Base-by-base conservation (phyloP, 2,888 invertebrate genomes). In the Frankliniella intonsa region DNA sequence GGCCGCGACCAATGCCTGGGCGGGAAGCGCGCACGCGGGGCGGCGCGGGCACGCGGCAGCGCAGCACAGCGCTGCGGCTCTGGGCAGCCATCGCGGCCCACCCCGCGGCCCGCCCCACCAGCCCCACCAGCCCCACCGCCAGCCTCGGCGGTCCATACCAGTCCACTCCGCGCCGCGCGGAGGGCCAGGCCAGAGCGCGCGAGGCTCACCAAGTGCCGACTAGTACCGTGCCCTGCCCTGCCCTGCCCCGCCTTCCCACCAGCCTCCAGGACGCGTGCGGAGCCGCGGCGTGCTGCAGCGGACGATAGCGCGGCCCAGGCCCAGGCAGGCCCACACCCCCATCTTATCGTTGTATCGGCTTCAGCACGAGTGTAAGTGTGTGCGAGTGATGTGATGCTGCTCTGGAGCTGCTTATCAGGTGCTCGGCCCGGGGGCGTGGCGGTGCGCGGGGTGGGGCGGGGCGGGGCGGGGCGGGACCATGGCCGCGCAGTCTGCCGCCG, bases 391-490 rank as follows among this genome's bases (percentile, higher is more conserved):
- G 62, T 62, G 62, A 62, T 62, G 62, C 62, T 62, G 62, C 62
- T n/a, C 62, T 62, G 62, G 62, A 62, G 62, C 19, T n/a, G n/a
- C 62, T 62, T 62, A 62, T 62, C 62, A 62, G 62, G 62, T 62
- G 62, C 62, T 62, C 19, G 62, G 7, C 62, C 19, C n/a, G 62
- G 62, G n/a, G 62, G 62, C 17, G 62, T n/a, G n/a, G 62, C 55
- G 17, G 55, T 38, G 38, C 38, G 38, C 55, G 17, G 62, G 62
- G 14, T 0, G n/a, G 62, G 19, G n/a, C 19, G 62, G 62, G 62
- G 62, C 62, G 62, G 62, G 62, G 62, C 62, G 7, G 19, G 7
- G 62, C 14, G 62, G 62, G 38, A 38, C 38, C 38, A 38, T 55
- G 62, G 62, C 62, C 62, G 62, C 17, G 55, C 14, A n/a, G 62